Percentiles rank a stretch among this genome's conserved stretches.
Conservation (phyloP, 1,140 invertebrate species). For the Formica exsecta region DNA sequence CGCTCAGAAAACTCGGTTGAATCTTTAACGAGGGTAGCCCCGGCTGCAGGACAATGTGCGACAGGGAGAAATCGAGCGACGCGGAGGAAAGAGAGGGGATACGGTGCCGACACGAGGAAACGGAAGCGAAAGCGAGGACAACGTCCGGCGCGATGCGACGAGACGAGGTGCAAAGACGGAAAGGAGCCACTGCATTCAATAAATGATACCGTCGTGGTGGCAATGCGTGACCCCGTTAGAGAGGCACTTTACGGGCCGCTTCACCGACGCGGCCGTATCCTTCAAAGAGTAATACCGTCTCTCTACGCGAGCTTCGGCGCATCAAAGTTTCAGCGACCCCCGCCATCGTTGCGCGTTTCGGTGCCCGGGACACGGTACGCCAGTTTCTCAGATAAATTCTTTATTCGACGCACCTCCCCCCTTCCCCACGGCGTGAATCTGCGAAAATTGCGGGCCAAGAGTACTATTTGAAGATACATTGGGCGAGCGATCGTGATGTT, state of each 20-base stretch:
- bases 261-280: constrained; percentile 58
- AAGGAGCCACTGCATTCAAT: constrained; percentile 79
- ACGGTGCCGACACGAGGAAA: not conserved
- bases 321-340: constrained; percentile 68
- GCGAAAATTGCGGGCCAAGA: constrained; percentile 34
- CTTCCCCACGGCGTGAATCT: constrained; percentile 13
- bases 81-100: not conserved
- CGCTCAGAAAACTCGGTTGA: constrained; percentile 84
- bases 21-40: constrained; percentile 84
- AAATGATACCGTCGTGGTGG: constrained; percentile 79
- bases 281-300: constrained; percentile 63
- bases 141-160: constrained; percentile 18
- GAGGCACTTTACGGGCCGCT: constrained; percentile 77
- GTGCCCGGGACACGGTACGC: constrained; percentile 39
- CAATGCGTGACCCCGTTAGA: constrained; percentile 82
- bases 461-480: not conserved
- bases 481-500: not conserved
- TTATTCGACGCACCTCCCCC: constrained; percentile 52
- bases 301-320: constrained; percentile 27
- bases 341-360: constrained; percentile 53
- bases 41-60: constrained; percentile 56
- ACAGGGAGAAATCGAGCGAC: constrained; percentile 2
- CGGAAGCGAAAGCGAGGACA: constrained; percentile 15
- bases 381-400: constrained; percentile 74
- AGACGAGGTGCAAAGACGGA: constrained; percentile 32